Base-by-base conservation (phyloP, 1,140 invertebrate genomes). In the Anastrepha ludens region DNA sequence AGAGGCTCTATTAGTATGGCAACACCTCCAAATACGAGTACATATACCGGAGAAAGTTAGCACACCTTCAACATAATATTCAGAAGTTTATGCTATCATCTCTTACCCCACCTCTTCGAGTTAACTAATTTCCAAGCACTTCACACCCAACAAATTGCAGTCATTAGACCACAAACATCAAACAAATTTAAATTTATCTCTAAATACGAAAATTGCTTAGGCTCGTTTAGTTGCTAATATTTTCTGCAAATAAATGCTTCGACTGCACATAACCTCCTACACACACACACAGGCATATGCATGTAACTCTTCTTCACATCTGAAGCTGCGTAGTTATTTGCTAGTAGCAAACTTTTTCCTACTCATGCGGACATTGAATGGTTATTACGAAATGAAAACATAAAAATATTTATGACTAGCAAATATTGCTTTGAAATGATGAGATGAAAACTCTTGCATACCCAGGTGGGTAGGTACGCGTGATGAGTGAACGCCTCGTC, bases 361-460 rank as follows among this genome's bases (percentile, higher is more conserved):
- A 15, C 4, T 17, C 60, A 62, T 15, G 17, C 15, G 13, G 11
- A 62, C 60, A 4, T 55, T 3, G 60, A 62, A 17, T 13, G 4
- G 17, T 65, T 65, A 65, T 65, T 65, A 65, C 29, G 64, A 20
- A 20, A 65, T 65, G 64, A 29, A 29, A 20, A 65, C 64, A 65
- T 65, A 65, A 65, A 65, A 65, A 20, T 29, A 65, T 65, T 65
- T 65, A 65, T 29, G 64, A 65, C n/a, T 3, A 65, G 17, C 64
- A 65, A 29, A 65, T 65, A 65, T 29, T 20, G 29, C 20, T 65
- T 29, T 29, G n/a, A 29, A 65, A 29, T 62, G 13, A 6, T 7
- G 6, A 65, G 64, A 17, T 62, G 60, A 55, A 55, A 55, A 55
- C 50, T 55, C 6, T 62, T 62, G 4, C 60, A 20, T 29, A 65